Conservation (phyloP, 2,113 vertebrate species). For the Heterotis niloticus region DNA sequence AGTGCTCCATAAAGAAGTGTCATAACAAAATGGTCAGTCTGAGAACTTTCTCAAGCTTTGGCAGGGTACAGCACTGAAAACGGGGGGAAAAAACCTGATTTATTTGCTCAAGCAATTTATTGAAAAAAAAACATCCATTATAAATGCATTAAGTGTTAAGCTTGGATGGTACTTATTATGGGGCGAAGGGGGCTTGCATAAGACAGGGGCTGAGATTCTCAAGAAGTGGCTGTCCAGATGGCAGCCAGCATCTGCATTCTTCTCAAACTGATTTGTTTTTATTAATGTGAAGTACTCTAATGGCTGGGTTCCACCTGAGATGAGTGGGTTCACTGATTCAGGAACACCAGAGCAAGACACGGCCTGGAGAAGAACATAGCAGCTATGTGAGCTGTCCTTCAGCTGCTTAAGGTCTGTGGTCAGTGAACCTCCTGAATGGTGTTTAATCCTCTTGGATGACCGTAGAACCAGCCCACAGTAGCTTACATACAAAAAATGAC, state of each 20-base stretch:
- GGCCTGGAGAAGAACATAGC: neutral
- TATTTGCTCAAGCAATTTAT: too few relatives aligned
- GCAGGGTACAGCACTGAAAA: neutral
- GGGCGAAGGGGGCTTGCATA: neutral
- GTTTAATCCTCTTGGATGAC: too few relatives aligned
- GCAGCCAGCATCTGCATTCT: constrained; percentile 29
- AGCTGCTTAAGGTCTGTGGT: neutral
- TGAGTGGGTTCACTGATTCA: neutral
- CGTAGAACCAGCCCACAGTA: too few relatives aligned
- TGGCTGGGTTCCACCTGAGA: constrained; percentile 11
- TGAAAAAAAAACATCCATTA: neutral
- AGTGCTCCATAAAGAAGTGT: neutral
- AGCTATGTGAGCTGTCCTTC: too few relatives aligned
- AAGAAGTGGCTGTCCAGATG: constrained; percentile 38
- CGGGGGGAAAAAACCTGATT: neutral
- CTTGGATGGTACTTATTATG: constrained; percentile 28
- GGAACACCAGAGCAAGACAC: neutral
- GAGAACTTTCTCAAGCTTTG: neutral
- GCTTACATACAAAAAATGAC: too few relatives aligned
- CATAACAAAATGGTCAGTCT: neutral
- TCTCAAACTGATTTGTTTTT: constrained; percentile 37
- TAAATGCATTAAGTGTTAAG: neutral
- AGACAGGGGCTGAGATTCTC: constrained; percentile 35
- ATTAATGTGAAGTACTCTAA: constrained; percentile 36
- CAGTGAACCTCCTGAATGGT: too few relatives aligned